Conservation (phyloP, 2,888 invertebrate genomes). For the Calameuta idolon region DNA sequence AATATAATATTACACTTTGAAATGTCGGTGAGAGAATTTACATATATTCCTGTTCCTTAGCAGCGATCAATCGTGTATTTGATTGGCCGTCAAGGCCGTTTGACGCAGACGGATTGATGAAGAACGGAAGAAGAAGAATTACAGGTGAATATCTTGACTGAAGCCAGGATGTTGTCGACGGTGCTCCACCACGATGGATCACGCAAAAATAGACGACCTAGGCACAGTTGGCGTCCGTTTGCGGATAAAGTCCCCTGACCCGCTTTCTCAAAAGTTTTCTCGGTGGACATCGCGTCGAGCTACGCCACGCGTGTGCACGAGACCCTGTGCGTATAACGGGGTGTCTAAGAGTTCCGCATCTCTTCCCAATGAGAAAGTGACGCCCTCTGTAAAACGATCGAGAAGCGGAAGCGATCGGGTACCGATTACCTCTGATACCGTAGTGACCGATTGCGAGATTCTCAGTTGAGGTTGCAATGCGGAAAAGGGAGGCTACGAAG, state of each 20-base stretch:
- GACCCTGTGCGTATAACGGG: background rate
- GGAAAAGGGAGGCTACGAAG: background rate
- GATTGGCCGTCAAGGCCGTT: background rate
- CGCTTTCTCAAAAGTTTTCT: background rate
- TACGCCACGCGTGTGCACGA: background rate
- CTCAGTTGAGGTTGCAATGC: background rate
- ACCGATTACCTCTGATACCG: background rate
- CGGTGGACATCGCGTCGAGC: background rate
- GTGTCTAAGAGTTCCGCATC: background rate
- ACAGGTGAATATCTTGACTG: background rate
- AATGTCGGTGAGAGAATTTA: background rate
- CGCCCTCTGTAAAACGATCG: background rate
- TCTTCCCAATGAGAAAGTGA: background rate
- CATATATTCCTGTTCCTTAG: background rate
- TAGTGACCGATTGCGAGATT: background rate
- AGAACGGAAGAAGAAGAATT: background rate
- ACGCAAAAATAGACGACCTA: constrained; percentile 53
- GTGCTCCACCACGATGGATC: background rate
- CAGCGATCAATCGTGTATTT: background rate
- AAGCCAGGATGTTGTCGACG: background rate
- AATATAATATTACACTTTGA: constrained; percentile 51
- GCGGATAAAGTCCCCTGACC: constrained; percentile 24
- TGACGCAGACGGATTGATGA: no score
- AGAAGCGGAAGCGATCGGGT: background rate
- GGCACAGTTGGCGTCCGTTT: constrained; percentile 50